Percentiles rank a stretch among this genome's conserved stretches.
phyloP scores from a whole-genome alignment of 2,113 vertebrate genomes.

The Prionailurus viverrinus region DNA sequence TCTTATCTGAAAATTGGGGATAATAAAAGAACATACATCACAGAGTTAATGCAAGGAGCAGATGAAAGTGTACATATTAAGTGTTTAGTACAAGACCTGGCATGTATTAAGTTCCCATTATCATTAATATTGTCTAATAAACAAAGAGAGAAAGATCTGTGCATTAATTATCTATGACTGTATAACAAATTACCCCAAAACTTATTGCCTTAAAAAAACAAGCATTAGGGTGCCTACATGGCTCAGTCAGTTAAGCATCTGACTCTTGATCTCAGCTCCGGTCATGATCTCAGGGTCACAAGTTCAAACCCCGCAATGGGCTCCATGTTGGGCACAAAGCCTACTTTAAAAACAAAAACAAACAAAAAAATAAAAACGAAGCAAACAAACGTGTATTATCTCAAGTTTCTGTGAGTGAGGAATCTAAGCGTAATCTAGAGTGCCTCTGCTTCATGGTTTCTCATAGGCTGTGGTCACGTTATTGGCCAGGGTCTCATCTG shows the following conservation, averaged over 20 bases:
- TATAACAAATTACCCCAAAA: conserved; percentile 30
- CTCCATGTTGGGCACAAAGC: no score
- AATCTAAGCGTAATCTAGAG: not conserved
- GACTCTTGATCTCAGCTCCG: no score
- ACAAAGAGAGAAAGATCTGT: not conserved
- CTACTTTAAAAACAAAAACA: no score
- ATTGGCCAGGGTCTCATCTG: not conserved
- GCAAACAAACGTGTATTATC: not conserved
- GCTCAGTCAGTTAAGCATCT: no score
- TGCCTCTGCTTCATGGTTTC: not conserved
- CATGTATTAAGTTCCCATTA: not conserved
- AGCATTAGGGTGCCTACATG: no score
- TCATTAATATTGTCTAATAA: not conserved
- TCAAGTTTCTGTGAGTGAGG: not conserved
- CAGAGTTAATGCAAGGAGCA: not conserved
- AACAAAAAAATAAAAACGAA: no score
- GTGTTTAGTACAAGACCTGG: not conserved
- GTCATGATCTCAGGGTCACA: no score
- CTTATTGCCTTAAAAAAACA: not conserved
- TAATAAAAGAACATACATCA: not conserved
- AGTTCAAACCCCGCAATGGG: no score
- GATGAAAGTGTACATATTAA: not conserved
- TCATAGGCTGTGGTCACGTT: not conserved
- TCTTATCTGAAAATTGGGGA: not conserved
- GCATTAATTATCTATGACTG: not conserved